Conservation (phyloP, 2,888 invertebrate species). For the Dione vanillae region DNA sequence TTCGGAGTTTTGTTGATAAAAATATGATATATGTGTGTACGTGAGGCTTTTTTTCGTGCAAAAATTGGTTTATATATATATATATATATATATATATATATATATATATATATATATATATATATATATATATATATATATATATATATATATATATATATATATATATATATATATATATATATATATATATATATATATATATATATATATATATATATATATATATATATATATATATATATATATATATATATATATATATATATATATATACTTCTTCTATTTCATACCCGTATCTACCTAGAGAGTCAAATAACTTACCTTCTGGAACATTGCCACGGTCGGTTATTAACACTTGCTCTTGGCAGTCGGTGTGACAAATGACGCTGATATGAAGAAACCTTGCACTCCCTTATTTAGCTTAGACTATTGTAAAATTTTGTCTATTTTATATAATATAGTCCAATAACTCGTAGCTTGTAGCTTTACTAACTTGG, state of each 20-base stretch:
- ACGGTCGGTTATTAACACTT: constrained; percentile 76
- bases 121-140: too few relatives aligned
- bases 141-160: too few relatives aligned
- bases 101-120: too few relatives aligned
- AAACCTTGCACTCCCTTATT: constrained; percentile 53
- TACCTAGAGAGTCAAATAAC: constrained; percentile 41
- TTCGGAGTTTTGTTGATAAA: constrained; percentile 24
- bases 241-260: too few relatives aligned
- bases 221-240: too few relatives aligned
- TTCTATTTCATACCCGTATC: constrained; percentile 32
- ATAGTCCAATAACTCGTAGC: not conserved
- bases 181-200: too few relatives aligned
- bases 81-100: too few relatives aligned
- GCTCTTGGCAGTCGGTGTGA: constrained; percentile 72
- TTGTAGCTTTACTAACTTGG: not conserved
- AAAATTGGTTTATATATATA: too few relatives aligned
- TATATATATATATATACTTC: not conserved
- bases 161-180: too few relatives aligned
- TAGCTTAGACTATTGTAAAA: constrained; percentile 29
- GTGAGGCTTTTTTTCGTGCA: not conserved
- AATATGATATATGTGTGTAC: constrained; percentile 17
- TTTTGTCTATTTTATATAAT: not conserved
- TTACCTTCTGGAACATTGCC: constrained; percentile 69
- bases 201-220: too few relatives aligned
- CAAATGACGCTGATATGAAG: constrained; percentile 79